A percentile compares a stretch with the other conserved stretches of the same genome.
Evolutionary conservation across 1,140 invertebrate genomes (phyloP).

Genomic region (Caenorhabditis briggsae): DNA sequence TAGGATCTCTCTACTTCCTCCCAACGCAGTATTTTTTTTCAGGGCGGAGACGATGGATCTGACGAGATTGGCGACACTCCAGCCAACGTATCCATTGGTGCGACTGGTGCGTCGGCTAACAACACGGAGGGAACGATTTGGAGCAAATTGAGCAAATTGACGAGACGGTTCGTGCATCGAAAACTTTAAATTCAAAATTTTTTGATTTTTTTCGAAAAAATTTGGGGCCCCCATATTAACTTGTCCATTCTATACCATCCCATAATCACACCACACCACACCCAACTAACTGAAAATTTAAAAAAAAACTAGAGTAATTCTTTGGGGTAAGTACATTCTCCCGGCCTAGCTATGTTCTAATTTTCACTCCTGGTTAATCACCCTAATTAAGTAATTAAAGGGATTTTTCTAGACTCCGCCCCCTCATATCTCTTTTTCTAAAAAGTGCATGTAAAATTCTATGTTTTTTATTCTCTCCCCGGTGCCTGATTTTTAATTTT

Average conservation of each 20-base stretch:
- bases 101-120: slow-evolving; percentile 22
- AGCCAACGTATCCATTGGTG: slow-evolving; percentile 51
- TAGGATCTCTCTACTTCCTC: not conserved
- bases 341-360: not conserved
- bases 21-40: not conserved
- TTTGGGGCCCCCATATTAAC: no score
- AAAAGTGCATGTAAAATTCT: slow-evolving; percentile 45
- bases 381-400: not conserved
- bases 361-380: not conserved
- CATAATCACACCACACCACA: no score
- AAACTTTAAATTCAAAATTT: slow-evolving; percentile 6
- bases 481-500: not conserved
- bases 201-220: not conserved
- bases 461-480: slow-evolving; percentile 49
- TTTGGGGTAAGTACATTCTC: not conserved
- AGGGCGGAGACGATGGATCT: slow-evolving; percentile 34
- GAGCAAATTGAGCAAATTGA: slow-evolving; percentile 75
- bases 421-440: not conserved
- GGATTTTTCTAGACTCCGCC: no score
- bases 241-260: no score
- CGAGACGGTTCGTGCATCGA: slow-evolving; percentile 71
- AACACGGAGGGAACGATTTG: slow-evolving; percentile 71
- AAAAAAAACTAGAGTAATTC: not conserved
- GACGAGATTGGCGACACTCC: slow-evolving; percentile 66
- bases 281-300: no score